Evolutionary conservation across 1,140 invertebrate species (phyloP).

Genomic region (Glossosoma conforme): DNA sequence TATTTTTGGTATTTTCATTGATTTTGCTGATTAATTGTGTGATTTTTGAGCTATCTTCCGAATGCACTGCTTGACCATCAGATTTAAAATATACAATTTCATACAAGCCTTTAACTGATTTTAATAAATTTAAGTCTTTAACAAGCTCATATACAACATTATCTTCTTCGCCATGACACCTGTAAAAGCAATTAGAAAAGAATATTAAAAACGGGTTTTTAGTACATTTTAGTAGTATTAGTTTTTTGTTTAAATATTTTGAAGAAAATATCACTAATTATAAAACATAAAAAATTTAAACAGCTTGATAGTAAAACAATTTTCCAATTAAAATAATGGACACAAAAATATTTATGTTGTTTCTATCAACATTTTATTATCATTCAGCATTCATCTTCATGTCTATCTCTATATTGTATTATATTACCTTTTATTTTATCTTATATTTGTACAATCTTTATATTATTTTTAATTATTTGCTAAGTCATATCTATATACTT

Average conservation of each 20-base stretch:
- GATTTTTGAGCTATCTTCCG: not conserved
- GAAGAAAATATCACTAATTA: not conserved
- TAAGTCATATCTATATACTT: too few species aligned
- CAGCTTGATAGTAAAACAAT: not conserved
- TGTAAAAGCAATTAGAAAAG: constrained; percentile 21
- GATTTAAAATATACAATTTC: not conserved
- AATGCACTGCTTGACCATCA: not conserved
- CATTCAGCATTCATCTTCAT: too few species aligned
- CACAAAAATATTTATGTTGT: not conserved
- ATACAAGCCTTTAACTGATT: not conserved
- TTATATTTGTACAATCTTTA: too few species aligned
- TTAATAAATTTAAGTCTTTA: constrained; percentile 40
- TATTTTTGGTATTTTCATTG: not conserved
- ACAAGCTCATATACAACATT: constrained; percentile 59
- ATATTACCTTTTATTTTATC: too few species aligned
- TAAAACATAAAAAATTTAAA: not conserved
- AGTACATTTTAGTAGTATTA: too few species aligned
- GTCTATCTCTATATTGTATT: too few species aligned
- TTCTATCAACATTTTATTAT: not conserved
- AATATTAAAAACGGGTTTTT: too few species aligned
- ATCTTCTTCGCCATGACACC: constrained; percentile 62
- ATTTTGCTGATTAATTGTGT: not conserved
- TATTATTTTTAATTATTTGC: too few species aligned
- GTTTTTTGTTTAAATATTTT: too few species aligned
- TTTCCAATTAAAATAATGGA: not conserved